Percentiles rank a stretch among this genome's conserved stretches.
Evolutionary conservation across 1,140 invertebrate species (phyloP).

Genomic region (Lepidurus couesii): DNA sequence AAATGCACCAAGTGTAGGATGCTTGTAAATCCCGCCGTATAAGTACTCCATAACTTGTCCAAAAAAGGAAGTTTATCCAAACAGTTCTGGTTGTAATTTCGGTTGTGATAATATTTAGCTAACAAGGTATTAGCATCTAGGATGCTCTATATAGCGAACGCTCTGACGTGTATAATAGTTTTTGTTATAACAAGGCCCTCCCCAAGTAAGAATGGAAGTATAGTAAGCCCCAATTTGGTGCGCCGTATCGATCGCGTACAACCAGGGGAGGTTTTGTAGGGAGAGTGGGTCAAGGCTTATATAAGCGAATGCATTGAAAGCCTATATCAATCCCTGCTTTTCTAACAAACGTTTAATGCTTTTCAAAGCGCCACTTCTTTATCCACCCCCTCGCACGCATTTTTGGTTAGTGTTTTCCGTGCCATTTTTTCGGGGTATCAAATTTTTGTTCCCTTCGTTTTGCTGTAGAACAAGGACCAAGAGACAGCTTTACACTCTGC

Average conservation of each 20-base stretch:
- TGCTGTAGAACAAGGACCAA: constrained; percentile 76
- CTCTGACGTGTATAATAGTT: constrained; percentile 15
- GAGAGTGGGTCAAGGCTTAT: not conserved
- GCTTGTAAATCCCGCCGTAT: not conserved
- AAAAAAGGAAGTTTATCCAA: not conserved
- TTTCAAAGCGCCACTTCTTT: too few relatives aligned
- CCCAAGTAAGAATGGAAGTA: constrained; percentile 8
- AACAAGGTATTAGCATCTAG: constrained; percentile 3
- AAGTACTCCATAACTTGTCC: too few relatives aligned
- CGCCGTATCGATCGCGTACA: not conserved
- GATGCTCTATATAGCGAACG: constrained; percentile 25
- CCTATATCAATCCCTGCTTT: too few relatives aligned
- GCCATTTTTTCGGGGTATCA: too few relatives aligned
- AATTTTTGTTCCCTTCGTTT: constrained; percentile 19
- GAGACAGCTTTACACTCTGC: constrained; percentile 92
- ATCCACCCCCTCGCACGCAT: too few relatives aligned
- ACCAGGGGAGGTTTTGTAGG: not conserved
- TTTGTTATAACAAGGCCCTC: not conserved
- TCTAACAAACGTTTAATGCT: too few relatives aligned
- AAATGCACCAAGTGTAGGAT: not conserved
- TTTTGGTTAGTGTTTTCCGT: too few relatives aligned
- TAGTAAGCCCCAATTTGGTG: not conserved
- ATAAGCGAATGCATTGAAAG: not conserved
- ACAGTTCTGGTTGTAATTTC: not conserved
- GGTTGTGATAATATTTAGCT: not conserved